Evolutionary conservation across 2,888 invertebrate species (phyloP), one percentile per base, ranked within the genome.

Genomic region (Platycnemis pennipes): DNA sequence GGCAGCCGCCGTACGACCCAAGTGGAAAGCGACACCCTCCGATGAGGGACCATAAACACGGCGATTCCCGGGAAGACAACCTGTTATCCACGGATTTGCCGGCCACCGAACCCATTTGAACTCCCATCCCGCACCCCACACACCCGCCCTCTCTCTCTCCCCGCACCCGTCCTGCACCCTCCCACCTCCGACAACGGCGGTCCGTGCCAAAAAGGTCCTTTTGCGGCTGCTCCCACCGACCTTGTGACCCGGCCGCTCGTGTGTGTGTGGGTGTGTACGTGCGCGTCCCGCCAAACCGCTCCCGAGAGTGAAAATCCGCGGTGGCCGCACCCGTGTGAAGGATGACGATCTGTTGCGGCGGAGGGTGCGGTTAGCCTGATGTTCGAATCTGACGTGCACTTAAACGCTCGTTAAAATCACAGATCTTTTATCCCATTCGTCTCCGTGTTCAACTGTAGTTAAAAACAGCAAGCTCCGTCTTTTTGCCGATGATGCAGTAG

Each of bases 1-100:
- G n/a, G n/a, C n/a, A n/a, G n/a, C n/a, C n/a, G n/a, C n/a, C n/a
- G n/a, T n/a, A n/a, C 42, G 87, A 8, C 22, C 45, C 8, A 87
- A 87, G 45, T 87, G 87, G n/a, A n/a, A n/a, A n/a, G n/a, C n/a
- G 31, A 89, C n/a, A 22, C 42, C 22, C n/a, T 16, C 77, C 87
- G 37, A 87, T 22, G 53, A 42, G 56, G 89, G n/a, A 44, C 22
- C 91, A 69, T 91, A 91, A n/a, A 91, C 56, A 91, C n/a, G 56
- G 91, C 42, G 63, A 91, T 91, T 91, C 87, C 45, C 37, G 91
- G 56, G 44, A 44, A 44, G 91, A 63, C 91, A 91, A 91, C 91
- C 91, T 91, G 91, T 91, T 91, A 69, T 56, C 63, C 44, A 91
- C 26, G 77, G 42, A 91, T 63, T 91, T 77, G 77, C 91, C 63